These are phyloP conservation scores for Drosophila hawaiiensis DNA, from an alignment of 2,888 invertebrate species.

Conservation along the genomic window DNA sequence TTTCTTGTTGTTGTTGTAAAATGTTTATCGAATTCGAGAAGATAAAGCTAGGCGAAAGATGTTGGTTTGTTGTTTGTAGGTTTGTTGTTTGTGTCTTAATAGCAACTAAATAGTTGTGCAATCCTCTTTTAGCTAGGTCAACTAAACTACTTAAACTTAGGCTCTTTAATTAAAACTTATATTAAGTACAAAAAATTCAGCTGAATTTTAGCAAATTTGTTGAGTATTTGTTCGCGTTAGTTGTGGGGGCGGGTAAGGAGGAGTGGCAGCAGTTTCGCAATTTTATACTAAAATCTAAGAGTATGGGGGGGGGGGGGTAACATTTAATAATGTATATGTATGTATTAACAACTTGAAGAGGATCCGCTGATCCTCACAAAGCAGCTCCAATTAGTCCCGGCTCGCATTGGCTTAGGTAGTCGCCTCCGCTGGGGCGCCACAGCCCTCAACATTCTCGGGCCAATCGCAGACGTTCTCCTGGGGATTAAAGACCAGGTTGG, in stretches of 20 bases:
- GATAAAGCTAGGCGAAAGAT: slow-evolving; percentile 36
- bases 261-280: slow-evolving; percentile 62
- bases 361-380: slow-evolving; percentile 1
- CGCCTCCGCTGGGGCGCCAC: slow-evolving; percentile 89
- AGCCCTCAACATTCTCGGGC: slow-evolving; percentile 97
- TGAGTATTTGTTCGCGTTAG: slow-evolving; percentile 68
- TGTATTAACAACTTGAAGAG: slow-evolving; percentile 63
- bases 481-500: slow-evolving; percentile 95
- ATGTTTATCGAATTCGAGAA: slow-evolving; percentile 31
- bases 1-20: slow-evolving; percentile 11
- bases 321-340: slow-evolving; percentile 51
- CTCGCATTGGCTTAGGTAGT: slow-evolving; percentile 85
- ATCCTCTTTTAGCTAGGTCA: slow-evolving; percentile 69
- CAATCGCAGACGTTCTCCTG: slow-evolving; percentile 98
- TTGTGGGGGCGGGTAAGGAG: slow-evolving; percentile 37
- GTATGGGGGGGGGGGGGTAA: slow-evolving; percentile 31
- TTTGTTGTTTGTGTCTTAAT: slow-evolving; percentile 17
- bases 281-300: slow-evolving; percentile 56
- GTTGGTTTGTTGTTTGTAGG: slow-evolving; percentile 21
- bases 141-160: slow-evolving; percentile 74
- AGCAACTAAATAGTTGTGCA: slow-evolving; percentile 47
- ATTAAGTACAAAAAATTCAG: slow-evolving; percentile 71
- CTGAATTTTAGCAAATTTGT: slow-evolving; percentile 63
- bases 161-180: slow-evolving; percentile 65
- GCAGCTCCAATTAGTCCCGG: slow-evolving; percentile 5